Conservation (phyloP, 2,888 invertebrate genomes). For the Sarcophaga carnaria region DNA sequence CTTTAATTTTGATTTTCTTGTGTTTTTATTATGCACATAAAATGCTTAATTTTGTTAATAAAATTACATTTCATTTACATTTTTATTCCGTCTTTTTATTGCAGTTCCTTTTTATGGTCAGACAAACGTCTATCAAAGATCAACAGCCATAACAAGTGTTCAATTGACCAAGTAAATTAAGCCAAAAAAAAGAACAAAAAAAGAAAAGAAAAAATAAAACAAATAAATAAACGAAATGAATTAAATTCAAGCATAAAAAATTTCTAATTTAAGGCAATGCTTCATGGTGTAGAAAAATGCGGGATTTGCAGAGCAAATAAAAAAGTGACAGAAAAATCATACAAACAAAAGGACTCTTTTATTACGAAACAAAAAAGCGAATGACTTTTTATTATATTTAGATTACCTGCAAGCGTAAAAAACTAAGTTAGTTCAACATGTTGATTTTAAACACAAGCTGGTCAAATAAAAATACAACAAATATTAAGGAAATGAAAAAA, state of each 20-base stretch:
- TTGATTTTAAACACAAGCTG: background rate
- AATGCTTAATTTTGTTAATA: background rate
- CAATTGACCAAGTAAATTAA: constrained; percentile 41
- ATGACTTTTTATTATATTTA: background rate
- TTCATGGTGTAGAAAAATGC: background rate
- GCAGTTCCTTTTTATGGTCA: constrained; percentile 16
- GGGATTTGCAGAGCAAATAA: background rate
- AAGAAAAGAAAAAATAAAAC: background rate
- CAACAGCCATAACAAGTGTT: constrained; percentile 31
- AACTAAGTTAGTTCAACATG: background rate
- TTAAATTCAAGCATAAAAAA: constrained; percentile 17
- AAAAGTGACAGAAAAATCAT: background rate
- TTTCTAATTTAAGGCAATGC: background rate
- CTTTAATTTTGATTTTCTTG: no score
- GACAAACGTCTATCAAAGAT: background rate
- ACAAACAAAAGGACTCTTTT: background rate
- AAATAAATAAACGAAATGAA: background rate
- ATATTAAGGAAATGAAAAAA: constrained; percentile 13
- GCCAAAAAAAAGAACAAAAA: constrained; percentile 1
- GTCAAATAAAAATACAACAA: background rate
- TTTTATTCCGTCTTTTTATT: constrained; percentile 21
- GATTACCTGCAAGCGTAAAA: background rate
- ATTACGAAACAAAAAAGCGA: no score
- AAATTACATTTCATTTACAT: background rate
- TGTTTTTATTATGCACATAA: constrained; percentile 2